phyloP scores from a whole-genome alignment of 2,113 vertebrate genomes.

The Oryzias celebensis region DNA sequence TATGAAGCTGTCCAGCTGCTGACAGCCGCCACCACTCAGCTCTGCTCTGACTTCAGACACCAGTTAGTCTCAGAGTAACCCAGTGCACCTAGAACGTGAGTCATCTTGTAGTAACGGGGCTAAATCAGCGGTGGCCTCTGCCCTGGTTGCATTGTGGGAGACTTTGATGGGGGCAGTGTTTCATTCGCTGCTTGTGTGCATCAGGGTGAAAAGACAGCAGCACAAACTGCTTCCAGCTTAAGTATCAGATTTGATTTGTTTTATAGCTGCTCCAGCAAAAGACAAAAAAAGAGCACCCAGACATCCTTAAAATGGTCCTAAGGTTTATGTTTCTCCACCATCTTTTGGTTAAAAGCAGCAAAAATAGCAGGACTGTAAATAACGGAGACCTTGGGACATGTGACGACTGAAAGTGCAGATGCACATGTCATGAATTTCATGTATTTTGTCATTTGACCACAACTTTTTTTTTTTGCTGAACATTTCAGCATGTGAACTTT shows the following conservation, averaged over 20 bases:
- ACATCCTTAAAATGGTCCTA: slow-evolving; percentile 12
- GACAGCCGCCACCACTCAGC: slow-evolving; percentile 43
- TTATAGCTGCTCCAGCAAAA: slow-evolving; percentile 27
- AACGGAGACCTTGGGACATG: background rate
- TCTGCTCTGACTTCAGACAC: slow-evolving; percentile 41
- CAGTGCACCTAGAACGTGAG: slow-evolving; percentile 45
- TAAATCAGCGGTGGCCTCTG: slow-evolving; percentile 52
- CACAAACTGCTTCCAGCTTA: slow-evolving; percentile 32
- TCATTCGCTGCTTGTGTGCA: slow-evolving; percentile 50
- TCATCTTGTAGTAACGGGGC: slow-evolving; percentile 48
- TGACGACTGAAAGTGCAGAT: background rate
- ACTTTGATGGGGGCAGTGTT: slow-evolving; percentile 53
- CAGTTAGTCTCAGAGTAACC: slow-evolving; percentile 55
- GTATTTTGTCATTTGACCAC: too few species aligned
- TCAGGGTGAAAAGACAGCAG: slow-evolving; percentile 30
- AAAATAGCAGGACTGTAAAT: background rate
- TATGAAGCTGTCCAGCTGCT: slow-evolving; percentile 58
- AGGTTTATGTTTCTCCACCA: slow-evolving; percentile 14
- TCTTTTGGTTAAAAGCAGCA: background rate
- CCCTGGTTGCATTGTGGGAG: slow-evolving; percentile 33
- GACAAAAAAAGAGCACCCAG: slow-evolving; percentile 26
- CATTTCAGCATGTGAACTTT: too few species aligned
- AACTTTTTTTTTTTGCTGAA: too few species aligned
- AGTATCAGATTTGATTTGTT: slow-evolving; percentile 39
- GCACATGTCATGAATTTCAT: background rate